phyloP scores from a whole-genome alignment of 1,140 invertebrate genomes.

The Drosophila seguyi region DNA sequence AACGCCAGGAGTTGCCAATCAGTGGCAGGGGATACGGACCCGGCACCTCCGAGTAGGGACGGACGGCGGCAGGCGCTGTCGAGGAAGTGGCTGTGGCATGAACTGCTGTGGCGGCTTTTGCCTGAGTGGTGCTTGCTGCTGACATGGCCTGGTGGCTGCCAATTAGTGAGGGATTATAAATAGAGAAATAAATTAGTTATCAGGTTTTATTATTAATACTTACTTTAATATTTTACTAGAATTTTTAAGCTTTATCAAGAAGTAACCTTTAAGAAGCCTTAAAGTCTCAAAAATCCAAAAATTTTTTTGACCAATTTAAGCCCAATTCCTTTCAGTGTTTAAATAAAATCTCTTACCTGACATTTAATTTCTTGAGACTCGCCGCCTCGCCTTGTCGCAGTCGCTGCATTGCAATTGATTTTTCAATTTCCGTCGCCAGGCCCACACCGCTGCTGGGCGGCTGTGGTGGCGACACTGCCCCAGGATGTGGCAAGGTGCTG shows the following conservation, averaged over 20 bases:
- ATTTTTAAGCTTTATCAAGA: neutral
- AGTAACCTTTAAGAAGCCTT: neutral
- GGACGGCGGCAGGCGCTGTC: conserved; percentile 38
- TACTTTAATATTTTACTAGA: neutral
- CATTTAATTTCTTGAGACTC: conserved; percentile 45
- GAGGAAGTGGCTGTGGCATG: conserved; percentile 9
- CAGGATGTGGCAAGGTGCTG: conserved; percentile 35
- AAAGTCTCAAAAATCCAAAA: neutral
- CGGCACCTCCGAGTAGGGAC: conserved; percentile 89
- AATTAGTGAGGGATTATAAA: conserved; percentile 33
- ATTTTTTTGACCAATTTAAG: neutral
- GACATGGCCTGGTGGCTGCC: conserved; percentile 21
- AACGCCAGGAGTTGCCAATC: conserved; percentile 93
- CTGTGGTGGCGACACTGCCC: conserved; percentile 27
- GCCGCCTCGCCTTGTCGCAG: conserved; percentile 29
- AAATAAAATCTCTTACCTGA: conserved; percentile 44
- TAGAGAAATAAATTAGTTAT: conserved; percentile 5
- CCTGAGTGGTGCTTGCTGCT: conserved; percentile 17
- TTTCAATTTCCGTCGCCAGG: conserved; percentile 78
- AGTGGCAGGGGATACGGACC: conserved; percentile 91
- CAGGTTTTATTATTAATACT: neutral
- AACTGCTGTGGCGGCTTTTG: neutral
- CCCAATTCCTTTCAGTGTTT: neutral
- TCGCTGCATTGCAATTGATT: conserved; percentile 72
- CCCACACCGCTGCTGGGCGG: conserved; percentile 59